Evolutionary conservation across 1,140 invertebrate genomes (phyloP).

Genomic region (Proctacanthus coquilletti): DNA sequence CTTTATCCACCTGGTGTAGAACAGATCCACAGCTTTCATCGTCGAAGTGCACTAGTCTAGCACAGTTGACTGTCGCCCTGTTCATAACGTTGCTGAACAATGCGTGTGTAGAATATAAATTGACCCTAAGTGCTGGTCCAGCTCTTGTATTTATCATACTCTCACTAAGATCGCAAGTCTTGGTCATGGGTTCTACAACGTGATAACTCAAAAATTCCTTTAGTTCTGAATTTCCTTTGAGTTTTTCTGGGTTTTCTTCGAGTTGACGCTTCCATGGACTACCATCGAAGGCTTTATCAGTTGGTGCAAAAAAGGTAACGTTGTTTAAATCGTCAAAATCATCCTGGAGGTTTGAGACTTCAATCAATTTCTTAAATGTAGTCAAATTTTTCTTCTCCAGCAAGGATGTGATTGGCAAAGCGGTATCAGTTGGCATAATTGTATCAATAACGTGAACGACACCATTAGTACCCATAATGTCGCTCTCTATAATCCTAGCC

Average conservation of each 20-base stretch:
- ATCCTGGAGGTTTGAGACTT: constrained; percentile 39
- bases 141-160: constrained; percentile 31
- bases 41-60: constrained; percentile 39
- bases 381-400: constrained; percentile 33
- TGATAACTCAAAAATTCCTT: constrained; percentile 41
- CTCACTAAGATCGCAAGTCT: constrained; percentile 36
- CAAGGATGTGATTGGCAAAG: constrained; percentile 29
- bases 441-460: constrained; percentile 52
- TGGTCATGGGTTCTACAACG: constrained; percentile 33
- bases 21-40: constrained; percentile 43
- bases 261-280: constrained; percentile 27
- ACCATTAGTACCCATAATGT: constrained; percentile 48
- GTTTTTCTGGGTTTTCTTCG: constrained; percentile 26
- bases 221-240: constrained; percentile 30
- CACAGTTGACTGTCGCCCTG: constrained; percentile 45
- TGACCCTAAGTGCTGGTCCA: constrained; percentile 35
- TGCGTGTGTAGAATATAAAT: constrained; percentile 38
- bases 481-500: constrained; percentile 31
- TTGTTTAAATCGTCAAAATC: constrained; percentile 39
- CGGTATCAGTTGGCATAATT: constrained; percentile 42
- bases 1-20: constrained; percentile 40
- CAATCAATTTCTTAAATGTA: constrained; percentile 32
- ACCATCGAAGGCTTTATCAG: constrained; percentile 40
- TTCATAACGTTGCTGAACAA: constrained; percentile 35
- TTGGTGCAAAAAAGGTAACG: constrained; percentile 45